Conservation (phyloP, 1,140 invertebrate genomes). For the Arctopsyche grandis region DNA sequence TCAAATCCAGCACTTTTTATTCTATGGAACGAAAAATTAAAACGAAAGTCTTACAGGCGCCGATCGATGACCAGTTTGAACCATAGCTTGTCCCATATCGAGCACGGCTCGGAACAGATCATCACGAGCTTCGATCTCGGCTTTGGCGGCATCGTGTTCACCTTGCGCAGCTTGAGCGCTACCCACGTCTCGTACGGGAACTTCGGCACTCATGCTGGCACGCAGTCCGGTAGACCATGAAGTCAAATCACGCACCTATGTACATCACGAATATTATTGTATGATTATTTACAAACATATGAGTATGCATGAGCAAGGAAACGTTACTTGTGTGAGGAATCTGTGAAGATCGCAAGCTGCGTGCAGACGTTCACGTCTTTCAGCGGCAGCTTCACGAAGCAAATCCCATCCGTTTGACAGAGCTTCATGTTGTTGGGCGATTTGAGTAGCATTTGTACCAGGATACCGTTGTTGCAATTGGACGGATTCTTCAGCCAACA, state of each 20-base stretch:
- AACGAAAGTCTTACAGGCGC: slow-evolving; percentile 55
- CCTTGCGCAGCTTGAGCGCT: slow-evolving; percentile 87
- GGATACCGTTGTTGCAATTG: slow-evolving; percentile 90
- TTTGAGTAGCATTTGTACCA: slow-evolving; percentile 90
- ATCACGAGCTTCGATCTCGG: slow-evolving; percentile 95
- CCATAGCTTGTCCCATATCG: slow-evolving; percentile 84
- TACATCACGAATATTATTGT: not conserved
- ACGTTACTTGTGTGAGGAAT: slow-evolving; percentile 77
- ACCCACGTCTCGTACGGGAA: slow-evolving; percentile 86
- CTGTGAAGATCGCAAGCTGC: slow-evolving; percentile 90
- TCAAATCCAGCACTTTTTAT: not conserved
- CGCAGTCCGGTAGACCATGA: slow-evolving; percentile 87
- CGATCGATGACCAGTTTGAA: slow-evolving; percentile 87
- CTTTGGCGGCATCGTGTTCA: slow-evolving; percentile 91
- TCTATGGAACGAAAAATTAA: not conserved
- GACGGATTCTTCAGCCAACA: slow-evolving; percentile 90
- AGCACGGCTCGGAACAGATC: slow-evolving; percentile 84
- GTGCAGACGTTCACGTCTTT: slow-evolving; percentile 82
- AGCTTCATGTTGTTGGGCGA: slow-evolving; percentile 83
- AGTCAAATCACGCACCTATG: slow-evolving; percentile 85
- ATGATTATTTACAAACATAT: too few relatives aligned
- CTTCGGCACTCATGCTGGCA: slow-evolving; percentile 82
- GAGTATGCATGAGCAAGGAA: not conserved
- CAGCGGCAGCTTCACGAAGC: slow-evolving; percentile 83
- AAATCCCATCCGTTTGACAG: slow-evolving; percentile 90